Evolutionary conservation across 2,797 vertebrate species (phyloP).

Genomic region (Toxotes lorentzi): DNA sequence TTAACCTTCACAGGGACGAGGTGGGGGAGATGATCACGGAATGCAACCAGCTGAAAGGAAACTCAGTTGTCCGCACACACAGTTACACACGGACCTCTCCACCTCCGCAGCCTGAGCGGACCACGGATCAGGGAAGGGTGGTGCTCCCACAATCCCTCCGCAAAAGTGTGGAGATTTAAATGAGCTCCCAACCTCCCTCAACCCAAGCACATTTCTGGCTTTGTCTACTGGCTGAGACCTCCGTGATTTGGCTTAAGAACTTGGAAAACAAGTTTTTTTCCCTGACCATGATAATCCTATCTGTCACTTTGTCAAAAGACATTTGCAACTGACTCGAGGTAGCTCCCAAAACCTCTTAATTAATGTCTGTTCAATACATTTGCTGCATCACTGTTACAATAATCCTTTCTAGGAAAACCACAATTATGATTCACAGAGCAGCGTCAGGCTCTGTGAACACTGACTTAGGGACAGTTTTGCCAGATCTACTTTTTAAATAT

Average conservation of each 20-base stretch:
- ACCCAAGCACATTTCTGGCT: conserved; percentile 48
- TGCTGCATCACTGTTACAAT: conserved; percentile 3
- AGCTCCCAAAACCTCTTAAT: conserved; percentile 31
- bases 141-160: conserved; percentile 44
- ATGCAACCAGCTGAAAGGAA: conserved; percentile 36
- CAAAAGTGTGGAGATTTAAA: conserved; percentile 52
- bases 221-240: conserved; percentile 21
- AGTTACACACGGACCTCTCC: conserved; percentile 29
- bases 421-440: conserved; percentile 41
- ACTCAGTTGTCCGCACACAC: conserved; percentile 8
- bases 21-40: conserved; percentile 37
- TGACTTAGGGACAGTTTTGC: conserved; percentile 44
- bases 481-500: conserved; percentile 67
- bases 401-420: conserved; percentile 11
- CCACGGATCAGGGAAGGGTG: conserved; percentile 40
- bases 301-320: conserved; percentile 5
- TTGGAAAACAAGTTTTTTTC: conserved; percentile 40
- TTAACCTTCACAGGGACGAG: conserved; percentile 57
- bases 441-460: conserved; percentile 47
- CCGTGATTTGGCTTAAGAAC: conserved; percentile 41
- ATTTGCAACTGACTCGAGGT: conserved; percentile 13
- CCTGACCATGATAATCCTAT: conserved; percentile 10
- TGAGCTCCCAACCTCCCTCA: conserved; percentile 29
- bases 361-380: conserved; percentile 6
- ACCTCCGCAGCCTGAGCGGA: conserved; percentile 30